Base-by-base conservation (phyloP, 2,113 vertebrate genomes). In the Barbus barbus region DNA sequence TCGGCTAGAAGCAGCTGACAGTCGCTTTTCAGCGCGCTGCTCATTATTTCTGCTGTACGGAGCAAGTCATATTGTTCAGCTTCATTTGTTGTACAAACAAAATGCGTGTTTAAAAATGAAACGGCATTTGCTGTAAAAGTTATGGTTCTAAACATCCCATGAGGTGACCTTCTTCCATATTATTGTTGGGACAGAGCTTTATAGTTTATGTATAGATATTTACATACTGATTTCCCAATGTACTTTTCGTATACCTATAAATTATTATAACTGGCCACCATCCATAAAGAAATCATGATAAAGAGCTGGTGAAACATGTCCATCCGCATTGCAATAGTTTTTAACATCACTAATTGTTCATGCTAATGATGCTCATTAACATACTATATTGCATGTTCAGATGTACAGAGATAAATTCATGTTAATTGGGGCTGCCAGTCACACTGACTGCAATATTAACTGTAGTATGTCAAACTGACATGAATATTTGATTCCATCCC, bases 341-440 rank as follows among this genome's bases (percentile, higher is more conserved):
- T 75, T 67, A 81, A 71, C 38, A 26, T 58, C 33, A 78, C 58
- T 79, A 86, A 86, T 71, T 28, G 79, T 71, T 76, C 24, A 65
- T 41, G 78, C 61, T 87, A 76, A 86, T 76, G 20, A 65, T 41
- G 78, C 61, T 87, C 72, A 86, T 87, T 84, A 84, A 84, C 83
- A 58, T 51, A 84, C 63, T 82, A 72, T 85, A 51, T 83, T 33
- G 63, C 3, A 33, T 67, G 28, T 86, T 22, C 74, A 65, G 22
- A 73, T 77, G 46, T 36, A 84, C 77, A 28, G 67, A 73, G 78
- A 86, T 65, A 83, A 81, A 78, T 86, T 33, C 9, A 78, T 24
- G 22, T 78, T 58, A 58, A 14, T 33, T 7, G 24, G 14, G 8
- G 38, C 41, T 51, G 44, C 72, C 72, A 51, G 38, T 74, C 72